Conservation (phyloP, 2,113 vertebrate genomes). For the Phycodurus eques region DNA sequence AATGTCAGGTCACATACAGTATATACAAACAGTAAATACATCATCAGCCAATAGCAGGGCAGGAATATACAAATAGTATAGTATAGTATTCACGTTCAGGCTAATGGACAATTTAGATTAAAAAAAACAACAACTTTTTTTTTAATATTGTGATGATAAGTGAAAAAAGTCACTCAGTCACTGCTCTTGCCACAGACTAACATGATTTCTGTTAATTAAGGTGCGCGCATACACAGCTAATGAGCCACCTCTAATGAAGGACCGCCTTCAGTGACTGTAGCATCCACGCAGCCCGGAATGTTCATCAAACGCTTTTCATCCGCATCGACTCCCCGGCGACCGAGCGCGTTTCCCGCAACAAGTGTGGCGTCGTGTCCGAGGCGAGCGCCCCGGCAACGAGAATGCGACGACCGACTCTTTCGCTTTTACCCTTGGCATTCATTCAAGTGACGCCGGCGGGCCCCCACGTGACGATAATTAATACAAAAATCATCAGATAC, state of each 20-base stretch:
- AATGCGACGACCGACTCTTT: constrained; percentile 50
- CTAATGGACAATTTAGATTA: constrained; percentile 16
- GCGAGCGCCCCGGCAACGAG: constrained; percentile 53
- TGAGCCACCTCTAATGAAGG: constrained; percentile 74
- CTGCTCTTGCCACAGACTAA: constrained; percentile 41
- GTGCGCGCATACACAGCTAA: constrained; percentile 59
- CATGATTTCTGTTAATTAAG: constrained; percentile 84
- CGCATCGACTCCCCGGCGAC: constrained; percentile 33
- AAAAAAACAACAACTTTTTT: constrained; percentile 26
- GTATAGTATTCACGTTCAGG: too few species aligned
- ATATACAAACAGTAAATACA: too few species aligned
- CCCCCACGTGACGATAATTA: constrained; percentile 29
- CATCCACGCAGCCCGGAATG: constrained; percentile 66
- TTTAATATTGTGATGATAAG: neutral
- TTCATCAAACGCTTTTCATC: constrained; percentile 68
- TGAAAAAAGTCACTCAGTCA: neutral
- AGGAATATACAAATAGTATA: too few species aligned
- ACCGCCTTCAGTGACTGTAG: constrained; percentile 42
- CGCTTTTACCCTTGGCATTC: constrained; percentile 44
- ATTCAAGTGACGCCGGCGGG: constrained; percentile 24
- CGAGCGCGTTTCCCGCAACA: constrained; percentile 7
- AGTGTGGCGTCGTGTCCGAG: constrained; percentile 33
- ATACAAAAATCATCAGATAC: constrained; percentile 25
- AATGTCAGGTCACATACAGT: too few species aligned
- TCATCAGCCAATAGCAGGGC: too few species aligned